Evolutionary conservation across 2,888 invertebrate genomes (phyloP).

Genomic region (Drosophila setosimentum): DNA sequence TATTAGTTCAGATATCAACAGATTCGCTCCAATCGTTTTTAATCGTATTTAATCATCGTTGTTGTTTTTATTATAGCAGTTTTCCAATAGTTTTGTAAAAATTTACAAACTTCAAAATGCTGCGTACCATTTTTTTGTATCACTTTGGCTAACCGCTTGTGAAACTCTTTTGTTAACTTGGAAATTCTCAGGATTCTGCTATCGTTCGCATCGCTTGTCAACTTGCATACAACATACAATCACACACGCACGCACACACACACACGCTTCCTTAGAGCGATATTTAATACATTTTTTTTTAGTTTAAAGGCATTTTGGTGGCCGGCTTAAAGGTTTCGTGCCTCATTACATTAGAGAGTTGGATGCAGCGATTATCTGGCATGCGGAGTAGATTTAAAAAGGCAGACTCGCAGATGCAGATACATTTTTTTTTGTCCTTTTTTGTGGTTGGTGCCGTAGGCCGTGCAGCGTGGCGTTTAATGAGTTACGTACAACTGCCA

Average conservation of each 20-base stretch:
- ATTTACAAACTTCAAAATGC: neutral
- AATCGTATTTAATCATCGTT: no score
- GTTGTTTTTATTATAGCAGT: neutral
- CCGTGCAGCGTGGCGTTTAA: constrained; percentile 53
- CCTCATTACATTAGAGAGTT: constrained; percentile 55
- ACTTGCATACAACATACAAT: constrained; percentile 18
- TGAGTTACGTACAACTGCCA: constrained; percentile 65
- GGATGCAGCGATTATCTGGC: constrained; percentile 60
- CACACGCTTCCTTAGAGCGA: constrained; percentile 8
- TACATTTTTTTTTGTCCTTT: constrained; percentile 19
- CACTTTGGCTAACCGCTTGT: neutral
- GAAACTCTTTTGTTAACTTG: neutral
- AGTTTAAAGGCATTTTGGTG: constrained; percentile 15
- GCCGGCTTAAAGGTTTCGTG: constrained; percentile 53
- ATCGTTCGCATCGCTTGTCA: constrained; percentile 47
- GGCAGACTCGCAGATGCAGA: constrained; percentile 38
- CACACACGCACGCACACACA: constrained; percentile 4
- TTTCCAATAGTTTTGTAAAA: neutral
- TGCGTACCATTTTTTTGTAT: neutral
- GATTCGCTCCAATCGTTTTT: no score
- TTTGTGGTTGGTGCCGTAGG: neutral
- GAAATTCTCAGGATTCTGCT: constrained; percentile 14
- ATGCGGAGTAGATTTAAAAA: constrained; percentile 51
- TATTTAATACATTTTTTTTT: constrained; percentile 21
- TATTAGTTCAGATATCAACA: no score